A percentile compares a stretch with the other conserved stretches of the same genome.
phyloP scores from a whole-genome alignment of 2,797 vertebrate genomes.

The Passerculus sandwichensis region DNA sequence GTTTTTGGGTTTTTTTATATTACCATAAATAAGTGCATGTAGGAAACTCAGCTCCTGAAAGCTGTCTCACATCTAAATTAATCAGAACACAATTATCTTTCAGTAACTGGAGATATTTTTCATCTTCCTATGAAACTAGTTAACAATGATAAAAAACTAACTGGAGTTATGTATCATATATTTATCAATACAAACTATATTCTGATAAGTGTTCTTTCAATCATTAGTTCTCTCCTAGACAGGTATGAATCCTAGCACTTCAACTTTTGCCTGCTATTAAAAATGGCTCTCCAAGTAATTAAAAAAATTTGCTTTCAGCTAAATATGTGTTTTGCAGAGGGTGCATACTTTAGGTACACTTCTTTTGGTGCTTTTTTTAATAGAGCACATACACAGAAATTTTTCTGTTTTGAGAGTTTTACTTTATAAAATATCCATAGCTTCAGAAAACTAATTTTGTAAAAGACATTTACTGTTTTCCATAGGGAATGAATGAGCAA shows the following conservation, averaged over 20 bases:
- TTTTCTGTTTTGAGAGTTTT: not conserved
- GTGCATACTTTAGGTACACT: not conserved
- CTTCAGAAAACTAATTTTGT: not conserved
- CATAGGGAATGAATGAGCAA: not conserved
- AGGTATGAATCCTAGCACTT: not conserved
- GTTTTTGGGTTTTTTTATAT: not conserved
- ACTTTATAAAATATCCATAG: not conserved
- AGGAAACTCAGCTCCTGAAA: not conserved
- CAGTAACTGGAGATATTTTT: not conserved
- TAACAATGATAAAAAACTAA: not conserved
- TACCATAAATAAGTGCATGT: not conserved
- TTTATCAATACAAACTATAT: not conserved
- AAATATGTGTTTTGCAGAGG: not conserved
- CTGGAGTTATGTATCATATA: not conserved
- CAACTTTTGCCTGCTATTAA: not conserved
- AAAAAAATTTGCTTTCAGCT: not conserved
- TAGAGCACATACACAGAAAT: not conserved
- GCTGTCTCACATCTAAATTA: not conserved
- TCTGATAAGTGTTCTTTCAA: not conserved
- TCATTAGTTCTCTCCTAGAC: not conserved
- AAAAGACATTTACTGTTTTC: not conserved
- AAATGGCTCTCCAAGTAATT: not conserved
- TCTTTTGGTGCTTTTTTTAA: not conserved
- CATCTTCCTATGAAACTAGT: not conserved
- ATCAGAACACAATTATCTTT: not conserved